Evolutionary conservation across 2,888 invertebrate species (phyloP).

Genomic region (Drosophila pseudotalamancana): DNA sequence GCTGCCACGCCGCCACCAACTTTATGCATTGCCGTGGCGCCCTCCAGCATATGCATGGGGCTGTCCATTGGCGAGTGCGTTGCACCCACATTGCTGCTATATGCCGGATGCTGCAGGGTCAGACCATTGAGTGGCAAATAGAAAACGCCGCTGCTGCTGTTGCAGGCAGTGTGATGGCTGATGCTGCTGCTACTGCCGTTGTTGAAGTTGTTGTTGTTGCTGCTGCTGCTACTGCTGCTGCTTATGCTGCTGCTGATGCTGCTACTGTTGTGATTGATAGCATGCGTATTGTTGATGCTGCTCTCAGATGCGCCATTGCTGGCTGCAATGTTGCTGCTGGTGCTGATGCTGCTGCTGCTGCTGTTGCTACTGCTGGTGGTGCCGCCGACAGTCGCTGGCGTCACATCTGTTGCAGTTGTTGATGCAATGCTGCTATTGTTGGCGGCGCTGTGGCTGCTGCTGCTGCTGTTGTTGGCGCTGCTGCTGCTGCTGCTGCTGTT

Average conservation of each 20-base stretch:
- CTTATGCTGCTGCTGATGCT: constrained; percentile 8
- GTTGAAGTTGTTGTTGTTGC: neutral
- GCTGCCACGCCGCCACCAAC: constrained; percentile 15
- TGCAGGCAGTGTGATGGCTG: constrained; percentile 15
- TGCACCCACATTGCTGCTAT: constrained; percentile 54
- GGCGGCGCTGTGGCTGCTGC: constrained; percentile 9
- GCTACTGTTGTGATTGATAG: constrained; percentile 6
- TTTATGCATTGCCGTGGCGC: constrained; percentile 26
- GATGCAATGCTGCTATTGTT: constrained; percentile 11
- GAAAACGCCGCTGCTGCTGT: constrained; percentile 52
- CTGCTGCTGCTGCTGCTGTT: neutral
- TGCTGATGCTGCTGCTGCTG: neutral
- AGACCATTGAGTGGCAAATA: constrained; percentile 62
- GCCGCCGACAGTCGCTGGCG: constrained; percentile 8
- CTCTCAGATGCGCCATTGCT: constrained; percentile 16
- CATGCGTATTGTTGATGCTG: neutral
- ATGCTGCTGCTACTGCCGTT: constrained; percentile 28
- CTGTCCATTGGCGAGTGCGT: constrained; percentile 31
- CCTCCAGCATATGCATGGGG: constrained; percentile 35
- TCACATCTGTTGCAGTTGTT: constrained; percentile 11
- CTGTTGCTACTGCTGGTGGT: too few species aligned
- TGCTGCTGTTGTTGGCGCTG: neutral
- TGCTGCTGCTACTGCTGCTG: constrained; percentile 1
- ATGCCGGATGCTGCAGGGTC: constrained; percentile 56
- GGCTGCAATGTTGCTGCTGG: neutral